A percentile compares a stretch with the other conserved stretches of the same genome.
Evolutionary conservation across 2,797 vertebrate genomes (phyloP).

Genomic region (Bryconaethiops microstoma): DNA sequence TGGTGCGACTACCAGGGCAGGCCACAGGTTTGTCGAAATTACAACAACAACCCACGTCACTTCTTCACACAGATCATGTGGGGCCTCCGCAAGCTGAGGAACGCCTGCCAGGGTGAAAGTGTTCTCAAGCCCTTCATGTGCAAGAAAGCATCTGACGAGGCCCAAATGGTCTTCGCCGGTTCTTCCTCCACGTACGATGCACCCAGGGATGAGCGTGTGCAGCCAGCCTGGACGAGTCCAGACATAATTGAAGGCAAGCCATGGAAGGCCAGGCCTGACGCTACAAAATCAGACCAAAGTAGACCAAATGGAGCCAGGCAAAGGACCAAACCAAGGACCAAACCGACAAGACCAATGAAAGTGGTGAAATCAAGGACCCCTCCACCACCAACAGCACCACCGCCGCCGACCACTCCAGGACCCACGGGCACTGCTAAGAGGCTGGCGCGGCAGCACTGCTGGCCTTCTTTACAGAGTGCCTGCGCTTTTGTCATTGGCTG

Average conservation of each 20-base stretch:
- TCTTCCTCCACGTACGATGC: constrained; percentile 51
- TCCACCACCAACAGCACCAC: constrained; percentile 28
- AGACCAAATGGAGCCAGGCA: background rate
- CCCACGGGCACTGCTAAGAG: constrained; percentile 70
- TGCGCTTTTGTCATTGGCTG: constrained; percentile 81
- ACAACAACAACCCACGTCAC: constrained; percentile 78
- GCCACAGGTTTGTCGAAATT: constrained; percentile 76
- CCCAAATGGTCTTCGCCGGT: constrained; percentile 76
- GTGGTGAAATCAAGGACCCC: constrained; percentile 46
- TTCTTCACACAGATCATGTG: constrained; percentile 83
- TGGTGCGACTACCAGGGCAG: constrained; percentile 84
- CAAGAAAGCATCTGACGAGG: constrained; percentile 72
- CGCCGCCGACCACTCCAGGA: constrained; percentile 40
- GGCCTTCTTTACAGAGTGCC: constrained; percentile 79
- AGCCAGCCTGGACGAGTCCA: background rate
- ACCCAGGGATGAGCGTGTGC: constrained; percentile 4
- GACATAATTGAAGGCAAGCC: no score
- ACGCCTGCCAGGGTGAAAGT: constrained; percentile 74
- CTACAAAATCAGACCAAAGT: background rate
- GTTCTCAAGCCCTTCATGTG: constrained; percentile 80
- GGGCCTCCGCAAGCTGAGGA: constrained; percentile 74
- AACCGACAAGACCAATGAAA: constrained; percentile 31
- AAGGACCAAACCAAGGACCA: constrained; percentile 39
- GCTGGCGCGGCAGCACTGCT: constrained; percentile 79
- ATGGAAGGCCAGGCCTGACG: no score